Conservation (phyloP, 2,888 invertebrate genomes). For the Crossocerus cetratus region DNA sequence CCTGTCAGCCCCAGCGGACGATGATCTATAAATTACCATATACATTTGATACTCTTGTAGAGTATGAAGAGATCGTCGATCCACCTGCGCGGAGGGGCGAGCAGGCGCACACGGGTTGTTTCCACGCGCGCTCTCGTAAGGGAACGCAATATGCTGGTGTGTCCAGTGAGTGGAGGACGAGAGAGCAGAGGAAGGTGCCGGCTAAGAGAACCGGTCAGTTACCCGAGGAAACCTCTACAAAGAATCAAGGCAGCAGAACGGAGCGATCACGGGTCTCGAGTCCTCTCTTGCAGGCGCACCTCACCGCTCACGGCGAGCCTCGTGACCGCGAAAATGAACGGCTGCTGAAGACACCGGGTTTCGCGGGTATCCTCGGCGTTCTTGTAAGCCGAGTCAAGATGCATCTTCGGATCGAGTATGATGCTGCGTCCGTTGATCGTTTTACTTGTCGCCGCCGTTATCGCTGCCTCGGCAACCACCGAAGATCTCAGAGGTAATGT, state of each 20-base stretch:
- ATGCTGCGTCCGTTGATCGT: slow-evolving; percentile 43
- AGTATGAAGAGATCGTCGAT: too few species aligned
- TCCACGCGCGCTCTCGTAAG: neutral
- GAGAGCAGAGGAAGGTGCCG: slow-evolving; percentile 10
- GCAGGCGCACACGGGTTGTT: neutral
- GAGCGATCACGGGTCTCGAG: neutral
- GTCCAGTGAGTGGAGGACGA: slow-evolving; percentile 46
- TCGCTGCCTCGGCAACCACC: slow-evolving; percentile 24
- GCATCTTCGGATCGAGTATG: slow-evolving; percentile 30
- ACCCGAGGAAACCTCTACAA: slow-evolving; percentile 41
- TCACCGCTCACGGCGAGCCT: neutral
- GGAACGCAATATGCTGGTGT: slow-evolving; percentile 19
- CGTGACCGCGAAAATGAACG: slow-evolving; percentile 19
- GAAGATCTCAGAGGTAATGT: slow-evolving; percentile 38
- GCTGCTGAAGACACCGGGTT: slow-evolving; percentile 24
- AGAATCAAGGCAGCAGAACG: slow-evolving; percentile 25
- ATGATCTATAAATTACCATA: too few species aligned
- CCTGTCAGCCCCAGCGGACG: too few species aligned
- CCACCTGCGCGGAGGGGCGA: neutral
- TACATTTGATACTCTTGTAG: too few species aligned
- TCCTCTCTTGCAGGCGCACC: neutral
- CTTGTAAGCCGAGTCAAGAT: slow-evolving; percentile 33
- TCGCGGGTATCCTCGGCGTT: slow-evolving; percentile 9
- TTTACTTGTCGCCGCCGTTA: slow-evolving; percentile 33
- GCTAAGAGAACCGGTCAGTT: slow-evolving; percentile 44